These are phyloP conservation scores for Zoanthus gigantus DNA, from an alignment of 92 coral and sea anemone species.

Conservation along the genomic window DNA sequence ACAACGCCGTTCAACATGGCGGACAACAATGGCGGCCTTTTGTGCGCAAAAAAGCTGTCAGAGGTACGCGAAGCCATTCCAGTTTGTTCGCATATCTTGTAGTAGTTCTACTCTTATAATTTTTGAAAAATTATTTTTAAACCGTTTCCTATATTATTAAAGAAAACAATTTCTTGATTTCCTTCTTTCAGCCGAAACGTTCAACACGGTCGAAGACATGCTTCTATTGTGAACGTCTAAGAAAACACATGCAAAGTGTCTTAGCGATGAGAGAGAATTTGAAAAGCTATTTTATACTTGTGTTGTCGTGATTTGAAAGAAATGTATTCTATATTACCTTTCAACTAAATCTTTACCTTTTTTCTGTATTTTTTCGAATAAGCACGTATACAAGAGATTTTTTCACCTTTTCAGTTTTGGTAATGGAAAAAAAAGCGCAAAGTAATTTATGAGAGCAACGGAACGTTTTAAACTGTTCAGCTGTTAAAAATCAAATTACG, in stretches of 20 bases:
- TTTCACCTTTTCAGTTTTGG: not conserved
- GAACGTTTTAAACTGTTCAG: too few species aligned
- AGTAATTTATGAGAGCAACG: too few species aligned
- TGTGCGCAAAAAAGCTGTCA: slow-evolving; percentile 32
- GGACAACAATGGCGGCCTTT: slow-evolving; percentile 65
- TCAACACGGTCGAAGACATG: not conserved
- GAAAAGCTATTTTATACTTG: not conserved
- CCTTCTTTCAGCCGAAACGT: not conserved
- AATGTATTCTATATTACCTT: not conserved
- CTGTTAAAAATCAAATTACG: too few species aligned
- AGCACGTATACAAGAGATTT: not conserved
- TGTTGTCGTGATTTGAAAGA: not conserved
- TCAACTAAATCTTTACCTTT: not conserved
- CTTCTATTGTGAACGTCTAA: not conserved
- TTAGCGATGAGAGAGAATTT: not conserved
- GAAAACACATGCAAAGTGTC: not conserved
- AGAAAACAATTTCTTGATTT: not conserved
- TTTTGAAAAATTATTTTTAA: not conserved
- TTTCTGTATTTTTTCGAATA: not conserved
- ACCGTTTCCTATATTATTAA: not conserved
- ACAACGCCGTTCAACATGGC: slow-evolving; percentile 80
- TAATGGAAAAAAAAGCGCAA: not conserved
- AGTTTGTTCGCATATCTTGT: not conserved
- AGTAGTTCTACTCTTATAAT: slow-evolving; percentile 11
- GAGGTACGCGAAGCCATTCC: not conserved